Conservation (phyloP, 2,888 invertebrate genomes). For the Polymixis flavicincta region DNA sequence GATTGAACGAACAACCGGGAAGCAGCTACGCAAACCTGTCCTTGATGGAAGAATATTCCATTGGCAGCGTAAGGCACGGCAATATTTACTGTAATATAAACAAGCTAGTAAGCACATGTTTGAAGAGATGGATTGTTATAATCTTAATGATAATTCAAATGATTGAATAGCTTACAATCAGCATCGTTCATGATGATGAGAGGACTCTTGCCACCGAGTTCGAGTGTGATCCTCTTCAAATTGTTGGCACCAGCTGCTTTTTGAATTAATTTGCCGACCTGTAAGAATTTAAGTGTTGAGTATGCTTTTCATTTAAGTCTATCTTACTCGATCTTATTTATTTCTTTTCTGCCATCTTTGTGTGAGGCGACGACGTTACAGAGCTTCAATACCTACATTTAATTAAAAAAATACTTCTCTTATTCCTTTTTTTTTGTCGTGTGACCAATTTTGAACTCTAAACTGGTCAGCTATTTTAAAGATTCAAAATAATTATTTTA, state of each 20-base stretch:
- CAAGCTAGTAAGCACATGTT: background rate
- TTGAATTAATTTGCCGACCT: conserved; percentile 91
- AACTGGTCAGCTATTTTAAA: too few species aligned
- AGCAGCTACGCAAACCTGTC: conserved; percentile 70
- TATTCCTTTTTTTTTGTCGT: too few species aligned
- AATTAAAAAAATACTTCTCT: too few species aligned
- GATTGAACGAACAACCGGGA: conserved; percentile 72
- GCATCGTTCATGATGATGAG: conserved; percentile 95
- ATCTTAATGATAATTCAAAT: background rate
- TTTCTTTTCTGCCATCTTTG: too few species aligned
- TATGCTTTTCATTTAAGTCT: background rate
- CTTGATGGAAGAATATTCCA: conserved; percentile 69
- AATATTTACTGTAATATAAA: conserved; percentile 53
- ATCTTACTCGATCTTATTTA: too few species aligned
- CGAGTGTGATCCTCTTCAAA: conserved; percentile 95
- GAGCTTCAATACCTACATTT: too few species aligned
- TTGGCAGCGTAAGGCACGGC: conserved; percentile 68
- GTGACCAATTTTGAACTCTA: too few species aligned
- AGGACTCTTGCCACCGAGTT: conserved; percentile 97
- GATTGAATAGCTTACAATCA: conserved; percentile 89
- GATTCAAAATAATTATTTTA: too few species aligned
- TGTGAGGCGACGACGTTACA: too few species aligned
- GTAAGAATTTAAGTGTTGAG: background rate
- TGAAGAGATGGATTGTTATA: background rate
- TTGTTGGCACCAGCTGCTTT: conserved; percentile 94